Conservation (phyloP, 2,113 vertebrate species). For the Gallinago media region DNA sequence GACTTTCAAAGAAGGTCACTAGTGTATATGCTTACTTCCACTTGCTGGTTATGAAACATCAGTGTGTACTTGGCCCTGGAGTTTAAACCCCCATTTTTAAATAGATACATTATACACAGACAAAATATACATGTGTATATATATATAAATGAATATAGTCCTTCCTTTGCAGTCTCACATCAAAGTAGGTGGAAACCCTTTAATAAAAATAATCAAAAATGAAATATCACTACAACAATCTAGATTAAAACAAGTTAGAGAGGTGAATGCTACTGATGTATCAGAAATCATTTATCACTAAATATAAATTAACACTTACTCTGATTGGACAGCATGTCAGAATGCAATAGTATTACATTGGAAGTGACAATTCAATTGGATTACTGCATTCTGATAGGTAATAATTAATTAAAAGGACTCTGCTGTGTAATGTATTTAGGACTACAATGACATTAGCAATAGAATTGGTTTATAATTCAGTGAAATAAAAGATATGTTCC, state of each 20-base stretch:
- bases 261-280: neutral
- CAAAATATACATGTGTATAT: neutral
- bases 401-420: neutral
- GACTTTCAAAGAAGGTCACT: neutral
- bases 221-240: neutral
- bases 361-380: neutral
- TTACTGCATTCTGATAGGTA: neutral
- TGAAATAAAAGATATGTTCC: neutral
- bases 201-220: neutral
- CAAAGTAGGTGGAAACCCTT: neutral
- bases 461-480: neutral
- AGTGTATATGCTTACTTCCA: neutral
- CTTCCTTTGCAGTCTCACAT: neutral
- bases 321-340: neutral
- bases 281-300: neutral
- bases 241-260: neutral
- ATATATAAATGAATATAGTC: neutral
- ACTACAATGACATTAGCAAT: neutral
- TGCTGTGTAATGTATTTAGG: neutral
- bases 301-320: neutral
- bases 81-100: neutral
- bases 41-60: neutral
- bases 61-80: neutral
- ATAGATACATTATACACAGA: neutral
- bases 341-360: neutral